Evolutionary conservation across 2,888 invertebrate genomes (phyloP), one percentile per base, ranked within the genome.

Genomic region (Chamaedrilus cognettii): DNA sequence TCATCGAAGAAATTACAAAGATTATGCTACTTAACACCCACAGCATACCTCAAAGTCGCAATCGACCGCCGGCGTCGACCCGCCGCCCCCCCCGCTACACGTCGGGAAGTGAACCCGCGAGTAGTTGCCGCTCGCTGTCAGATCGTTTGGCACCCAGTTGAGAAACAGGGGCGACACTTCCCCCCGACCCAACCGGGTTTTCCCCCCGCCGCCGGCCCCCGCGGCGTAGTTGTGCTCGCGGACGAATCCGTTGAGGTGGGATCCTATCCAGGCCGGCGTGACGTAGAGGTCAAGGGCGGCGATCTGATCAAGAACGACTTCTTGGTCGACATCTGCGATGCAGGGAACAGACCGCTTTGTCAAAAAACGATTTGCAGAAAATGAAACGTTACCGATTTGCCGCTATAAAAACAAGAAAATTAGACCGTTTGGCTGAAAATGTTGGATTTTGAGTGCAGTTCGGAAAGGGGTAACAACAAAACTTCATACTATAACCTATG

Each of bases 241-340:
- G 3, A 86, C 82, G 67, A 83, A 83, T 1, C 71, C 59, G 19
- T 79, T 76, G 57, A 91, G 84, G 70, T 88, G 84, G 0, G 85
- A 79, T 1, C 90, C 91, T 19, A 92, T 82, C 90, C 90, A 92
- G 3, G 88, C 85, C 0, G 92, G 88, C 77, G 88, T 88, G 0
- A 91, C 88, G 70, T 86, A 87, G 19, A 91, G 83, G 35, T 87
- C 83, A 62, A 88, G 84, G 65, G 87, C 84, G 15, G 86, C 80
- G 51, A 92, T 89, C 74, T 91, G 89, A 42, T n/a, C n/a, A n/a
- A n/a, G n/a, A n/a, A n/a, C n/a, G n/a, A n/a, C n/a, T n/a, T n/a
- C 26, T 31, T 23, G n/a, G n/a, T n/a, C n/a, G n/a, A n/a, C n/a
- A n/a, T n/a, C n/a, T n/a, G n/a, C n/a, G n/a, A n/a, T n/a, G n/a